Evolutionary conservation across 2,113 vertebrate species (phyloP).

Genomic region (Talpa occidentalis): DNA sequence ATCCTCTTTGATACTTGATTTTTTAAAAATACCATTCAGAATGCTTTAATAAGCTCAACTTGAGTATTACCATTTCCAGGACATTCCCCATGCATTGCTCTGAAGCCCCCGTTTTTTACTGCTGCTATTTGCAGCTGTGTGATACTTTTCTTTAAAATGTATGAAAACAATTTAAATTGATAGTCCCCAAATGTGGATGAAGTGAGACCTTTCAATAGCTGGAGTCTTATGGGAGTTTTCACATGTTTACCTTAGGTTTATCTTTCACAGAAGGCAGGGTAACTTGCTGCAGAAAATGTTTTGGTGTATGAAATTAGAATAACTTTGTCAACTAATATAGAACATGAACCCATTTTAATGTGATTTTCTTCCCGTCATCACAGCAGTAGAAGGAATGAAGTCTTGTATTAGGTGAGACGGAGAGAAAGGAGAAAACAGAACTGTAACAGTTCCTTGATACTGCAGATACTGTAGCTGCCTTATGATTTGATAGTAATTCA

Average conservation of each 20-base stretch:
- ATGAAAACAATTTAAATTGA: slow-evolving; percentile 58
- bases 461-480: slow-evolving; percentile 70
- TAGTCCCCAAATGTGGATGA: slow-evolving; percentile 36
- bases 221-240: slow-evolving; percentile 47
- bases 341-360: slow-evolving; percentile 71
- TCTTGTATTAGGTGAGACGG: slow-evolving; percentile 66
- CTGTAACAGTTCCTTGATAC: slow-evolving; percentile 77
- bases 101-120: slow-evolving; percentile 64
- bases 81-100: slow-evolving; percentile 59
- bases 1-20: slow-evolving; percentile 85
- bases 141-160: slow-evolving; percentile 66
- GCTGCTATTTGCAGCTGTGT: slow-evolving; percentile 66
- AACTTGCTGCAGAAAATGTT: slow-evolving; percentile 66
- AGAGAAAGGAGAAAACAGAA: slow-evolving; percentile 71
- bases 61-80: slow-evolving; percentile 74
- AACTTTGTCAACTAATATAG: slow-evolving; percentile 61
- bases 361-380: slow-evolving; percentile 78
- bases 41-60: slow-evolving; percentile 79
- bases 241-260: slow-evolving; percentile 56
- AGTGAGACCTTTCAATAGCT: slow-evolving; percentile 37
- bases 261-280: slow-evolving; percentile 65
- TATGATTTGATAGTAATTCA: slow-evolving; percentile 74
- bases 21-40: slow-evolving; percentile 72
- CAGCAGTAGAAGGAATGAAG: slow-evolving; percentile 66
- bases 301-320: slow-evolving; percentile 66